Conservation (phyloP, 2,888 invertebrate genomes). For the Heterodera filipjevi region DNA sequence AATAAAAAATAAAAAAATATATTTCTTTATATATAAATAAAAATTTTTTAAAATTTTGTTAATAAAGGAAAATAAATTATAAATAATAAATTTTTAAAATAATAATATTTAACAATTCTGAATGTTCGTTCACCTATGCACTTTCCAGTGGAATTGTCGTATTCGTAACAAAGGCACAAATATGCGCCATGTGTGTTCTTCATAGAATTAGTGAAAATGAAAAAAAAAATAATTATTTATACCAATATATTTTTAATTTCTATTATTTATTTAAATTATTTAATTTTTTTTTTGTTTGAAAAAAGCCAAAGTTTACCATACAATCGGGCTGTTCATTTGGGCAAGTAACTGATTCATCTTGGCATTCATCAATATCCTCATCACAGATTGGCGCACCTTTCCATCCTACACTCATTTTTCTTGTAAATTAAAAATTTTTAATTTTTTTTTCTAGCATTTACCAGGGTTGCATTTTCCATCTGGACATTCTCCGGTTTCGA, state of each 20-base stretch:
- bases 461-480: conserved; percentile 58
- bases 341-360: conserved; percentile 47
- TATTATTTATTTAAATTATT: conserved; percentile 69
- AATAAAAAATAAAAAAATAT: no score
- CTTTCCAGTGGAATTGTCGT: conserved; percentile 65
- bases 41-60: no score
- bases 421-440: no score
- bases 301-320: conserved; percentile 32
- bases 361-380: conserved; percentile 77
- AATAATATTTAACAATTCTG: neutral
- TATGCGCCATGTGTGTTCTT: conserved; percentile 85
- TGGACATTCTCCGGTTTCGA: conserved; percentile 60
- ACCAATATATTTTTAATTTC: conserved; percentile 64
- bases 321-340: conserved; percentile 83
- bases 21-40: no score
- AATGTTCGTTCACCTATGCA: conserved; percentile 40
- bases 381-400: conserved; percentile 47
- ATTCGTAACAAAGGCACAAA: conserved; percentile 86
- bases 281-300: neutral
- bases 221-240: neutral
- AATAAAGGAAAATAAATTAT: no score
- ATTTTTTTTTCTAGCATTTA: neutral
- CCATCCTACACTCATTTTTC: no score
- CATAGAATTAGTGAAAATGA: no score
- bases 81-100: neutral